phyloP scores from a whole-genome alignment of 2,888 invertebrate species.

The Taphrorychus bicolor region DNA sequence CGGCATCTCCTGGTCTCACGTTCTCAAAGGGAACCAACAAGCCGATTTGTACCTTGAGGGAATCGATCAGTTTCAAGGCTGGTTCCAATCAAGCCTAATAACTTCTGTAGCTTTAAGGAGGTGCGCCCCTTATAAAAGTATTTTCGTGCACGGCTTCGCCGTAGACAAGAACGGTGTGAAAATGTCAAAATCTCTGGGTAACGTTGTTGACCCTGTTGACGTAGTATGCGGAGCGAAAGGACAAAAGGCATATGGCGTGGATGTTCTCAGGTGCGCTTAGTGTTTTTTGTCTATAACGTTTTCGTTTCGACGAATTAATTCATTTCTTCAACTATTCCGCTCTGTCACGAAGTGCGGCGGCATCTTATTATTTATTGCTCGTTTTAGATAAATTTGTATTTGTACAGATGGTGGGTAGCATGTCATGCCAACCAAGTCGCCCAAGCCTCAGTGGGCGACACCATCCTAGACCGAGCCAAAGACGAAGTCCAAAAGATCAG shows the following conservation, averaged over 20 bases:
- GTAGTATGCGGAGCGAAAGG: slow-evolving; percentile 68
- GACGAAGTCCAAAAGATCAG: slow-evolving; percentile 81
- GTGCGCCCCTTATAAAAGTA: slow-evolving; percentile 77
- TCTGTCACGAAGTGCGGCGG: no score
- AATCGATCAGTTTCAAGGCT: slow-evolving; percentile 95
- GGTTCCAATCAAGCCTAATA: slow-evolving; percentile 98
- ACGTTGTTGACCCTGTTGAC: slow-evolving; percentile 85
- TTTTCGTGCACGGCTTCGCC: slow-evolving; percentile 95
- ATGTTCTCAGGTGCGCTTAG: slow-evolving; percentile 70
- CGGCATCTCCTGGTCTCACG: slow-evolving; percentile 89
- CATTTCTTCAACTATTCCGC: no score
- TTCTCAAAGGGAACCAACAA: slow-evolving; percentile 64
- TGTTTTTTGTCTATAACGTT: not conserved
- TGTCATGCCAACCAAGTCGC: slow-evolving; percentile 83
- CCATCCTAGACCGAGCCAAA: slow-evolving; percentile 74
- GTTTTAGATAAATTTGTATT: no score
- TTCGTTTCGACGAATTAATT: no score
- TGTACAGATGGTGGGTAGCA: slow-evolving; percentile 94
- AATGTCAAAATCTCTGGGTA: slow-evolving; percentile 99
- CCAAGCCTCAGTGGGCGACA: slow-evolving; percentile 78
- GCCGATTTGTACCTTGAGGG: slow-evolving; percentile 95
- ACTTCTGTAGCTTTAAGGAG: slow-evolving; percentile 82
- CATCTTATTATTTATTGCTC: not conserved
- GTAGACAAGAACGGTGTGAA: slow-evolving; percentile 92
- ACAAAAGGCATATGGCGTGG: slow-evolving; percentile 80